Base-by-base conservation (phyloP, 2,113 vertebrate genomes). In the Nestor notabilis region DNA sequence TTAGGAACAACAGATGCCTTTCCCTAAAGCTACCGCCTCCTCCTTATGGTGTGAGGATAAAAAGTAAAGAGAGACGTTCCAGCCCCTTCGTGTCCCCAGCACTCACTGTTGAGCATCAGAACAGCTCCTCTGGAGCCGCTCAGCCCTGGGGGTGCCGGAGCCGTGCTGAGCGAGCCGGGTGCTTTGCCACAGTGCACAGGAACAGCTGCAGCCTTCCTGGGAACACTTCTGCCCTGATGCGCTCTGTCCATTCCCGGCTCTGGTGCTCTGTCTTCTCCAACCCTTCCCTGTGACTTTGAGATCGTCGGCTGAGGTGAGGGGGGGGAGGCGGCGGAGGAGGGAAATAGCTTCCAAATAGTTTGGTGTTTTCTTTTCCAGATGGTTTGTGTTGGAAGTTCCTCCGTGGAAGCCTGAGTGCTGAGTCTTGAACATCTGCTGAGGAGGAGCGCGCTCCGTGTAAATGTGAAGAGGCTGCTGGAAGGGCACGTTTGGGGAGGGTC, bases 361-460 rank as follows among this genome's bases (percentile, higher is more conserved):
- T 50, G 89, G 39, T 93, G 74, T 46, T 71, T 89, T 68, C 81
- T 64, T 81, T 91, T 89, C 91, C 96, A 97, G 93, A 93, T 94
- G 95, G 89, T 87, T 96, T 87, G 74, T n/a, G 81, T 72, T 91
- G 96, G 87, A 94, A 87, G 93, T 79, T 91, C 41, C 89, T 89
- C 66, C 0, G 2, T 53, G 87, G 64, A 23, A 93, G 82, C 43
- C 75, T 11, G 85, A 90, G 91, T 10, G 75, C 79, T 60, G 93
- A 79, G 84, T 6, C 92, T 20, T 7, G 84, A 79, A 91, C 94
- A 95, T 91, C 92, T 97, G 95, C 87, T 68, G 91, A 83, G 93
- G 94, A 96, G 74, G 89, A 93, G 88, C 83, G 27, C 2, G 9
- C 50, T 20, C 2, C 0, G 71, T 27, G 5, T 17, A 5, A 70